phyloP scores from a whole-genome alignment of 1,140 invertebrate species.

The Calliphora vicina region DNA sequence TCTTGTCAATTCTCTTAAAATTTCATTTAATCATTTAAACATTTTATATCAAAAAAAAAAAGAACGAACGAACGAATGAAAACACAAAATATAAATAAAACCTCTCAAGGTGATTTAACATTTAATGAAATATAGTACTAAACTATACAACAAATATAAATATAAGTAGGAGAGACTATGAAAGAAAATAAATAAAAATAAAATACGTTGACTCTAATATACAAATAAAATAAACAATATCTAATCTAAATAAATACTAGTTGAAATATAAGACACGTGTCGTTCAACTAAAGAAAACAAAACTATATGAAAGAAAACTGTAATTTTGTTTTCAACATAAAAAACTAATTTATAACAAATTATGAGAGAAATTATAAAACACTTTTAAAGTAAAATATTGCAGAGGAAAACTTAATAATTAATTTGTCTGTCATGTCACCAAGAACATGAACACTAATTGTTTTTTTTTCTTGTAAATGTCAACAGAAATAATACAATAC shows the following conservation, averaged over 20 bases:
- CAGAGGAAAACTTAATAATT: too few relatives aligned
- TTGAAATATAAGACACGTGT: not conserved
- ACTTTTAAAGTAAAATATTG: too few relatives aligned
- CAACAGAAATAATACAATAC: too few relatives aligned
- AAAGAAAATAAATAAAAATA: not conserved
- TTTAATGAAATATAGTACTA: not conserved
- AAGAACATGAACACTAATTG: too few relatives aligned
- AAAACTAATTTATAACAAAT: too few relatives aligned
- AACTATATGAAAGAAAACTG: not conserved
- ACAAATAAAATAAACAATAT: not conserved
- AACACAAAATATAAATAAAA: not conserved
- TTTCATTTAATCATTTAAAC: too few relatives aligned
- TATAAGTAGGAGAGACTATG: not conserved
- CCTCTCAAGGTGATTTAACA: not conserved
- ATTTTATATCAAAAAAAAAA: not conserved
- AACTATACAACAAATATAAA: slow-evolving; percentile 2
- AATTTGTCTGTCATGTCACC: too few relatives aligned
- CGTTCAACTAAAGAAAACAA: not conserved
- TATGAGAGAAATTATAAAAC: too few relatives aligned
- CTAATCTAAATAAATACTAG: not conserved
- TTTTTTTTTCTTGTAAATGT: too few relatives aligned
- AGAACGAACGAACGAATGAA: not conserved
- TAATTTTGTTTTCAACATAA: too few relatives aligned
- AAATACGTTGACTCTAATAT: not conserved
- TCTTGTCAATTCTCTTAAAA: not conserved